A percentile compares a stretch with the other conserved stretches of the same genome.
These are phyloP conservation scores for Protula sp. DNA, from an alignment of 2,888 invertebrate species.

Conservation along the genomic window DNA sequence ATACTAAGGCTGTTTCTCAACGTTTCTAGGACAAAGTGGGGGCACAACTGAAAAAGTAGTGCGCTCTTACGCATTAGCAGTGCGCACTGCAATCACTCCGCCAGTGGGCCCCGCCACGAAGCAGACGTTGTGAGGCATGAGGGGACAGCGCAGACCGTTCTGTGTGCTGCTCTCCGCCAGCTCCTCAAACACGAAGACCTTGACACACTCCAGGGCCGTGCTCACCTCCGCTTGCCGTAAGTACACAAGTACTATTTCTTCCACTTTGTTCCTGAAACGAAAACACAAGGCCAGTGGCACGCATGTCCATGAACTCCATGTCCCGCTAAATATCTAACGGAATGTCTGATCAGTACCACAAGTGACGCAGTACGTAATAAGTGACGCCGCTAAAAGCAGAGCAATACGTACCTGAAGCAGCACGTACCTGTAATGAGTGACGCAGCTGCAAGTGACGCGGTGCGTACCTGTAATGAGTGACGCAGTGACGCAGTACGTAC, in stretches of 20 bases:
- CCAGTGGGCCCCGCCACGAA: neutral
- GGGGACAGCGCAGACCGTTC: neutral
- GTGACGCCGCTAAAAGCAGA: no score
- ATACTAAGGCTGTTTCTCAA: neutral
- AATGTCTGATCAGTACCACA: no score
- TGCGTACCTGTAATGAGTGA: no score
- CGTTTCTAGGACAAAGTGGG: neutral
- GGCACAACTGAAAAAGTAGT: no score
- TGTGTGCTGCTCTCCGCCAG: no score
- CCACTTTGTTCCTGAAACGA: conserved; percentile 1
- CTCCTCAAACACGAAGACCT: neutral
- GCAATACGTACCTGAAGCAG: no score
- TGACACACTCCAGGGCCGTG: neutral
- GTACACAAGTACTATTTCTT: neutral
- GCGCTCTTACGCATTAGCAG: neutral
- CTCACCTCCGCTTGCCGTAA: neutral
- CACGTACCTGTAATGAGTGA: no score
- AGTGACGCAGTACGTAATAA: no score
- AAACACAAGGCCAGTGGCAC: neutral
- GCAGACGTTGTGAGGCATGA: neutral
- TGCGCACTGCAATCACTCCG: neutral
- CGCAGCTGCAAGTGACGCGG: no score
- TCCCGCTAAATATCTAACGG: neutral
- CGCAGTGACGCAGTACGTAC: no score
- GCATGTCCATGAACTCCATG: neutral